Percentiles rank a stretch among this genome's conserved stretches.
These are phyloP conservation scores for Eupsilia transversa DNA, from an alignment of 2,888 invertebrate species.

Conservation along the genomic window DNA sequence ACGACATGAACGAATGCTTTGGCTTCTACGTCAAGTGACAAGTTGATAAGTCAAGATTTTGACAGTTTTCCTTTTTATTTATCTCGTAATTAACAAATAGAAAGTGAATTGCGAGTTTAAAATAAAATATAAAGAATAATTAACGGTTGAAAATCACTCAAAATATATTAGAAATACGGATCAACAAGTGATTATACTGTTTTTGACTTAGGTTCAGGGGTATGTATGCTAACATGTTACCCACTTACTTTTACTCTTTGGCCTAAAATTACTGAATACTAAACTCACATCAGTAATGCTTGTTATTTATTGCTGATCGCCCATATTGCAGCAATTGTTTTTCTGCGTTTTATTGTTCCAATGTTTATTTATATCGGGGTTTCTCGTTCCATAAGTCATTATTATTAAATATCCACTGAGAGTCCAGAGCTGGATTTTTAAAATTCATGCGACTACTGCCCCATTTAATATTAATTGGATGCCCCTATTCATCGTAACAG, in stretches of 20 bases:
- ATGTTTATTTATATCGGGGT: conserved; percentile 26
- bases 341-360: conserved; percentile 27
- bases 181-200: conserved; percentile 57
- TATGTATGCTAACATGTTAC: conserved; percentile 77
- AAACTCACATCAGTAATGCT: conserved; percentile 48
- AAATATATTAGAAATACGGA: conserved; percentile 43
- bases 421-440: conserved; percentile 25
- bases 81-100: conserved; percentile 73
- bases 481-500: conserved; percentile 20
- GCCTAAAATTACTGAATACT: conserved; percentile 67
- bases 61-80: conserved; percentile 77
- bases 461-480: conserved; percentile 36
- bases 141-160: conserved; percentile 26
- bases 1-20: conserved; percentile 25
- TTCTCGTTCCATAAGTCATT: conserved; percentile 31
- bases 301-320: conserved; percentile 47
- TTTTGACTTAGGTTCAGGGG: conserved; percentile 72
- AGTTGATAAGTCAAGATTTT: conserved; percentile 74
- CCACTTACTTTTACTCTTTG: conserved; percentile 80
- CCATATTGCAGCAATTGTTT: conserved; percentile 48
- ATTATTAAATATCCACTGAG: conserved; percentile 8
- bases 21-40: conserved; percentile 53
- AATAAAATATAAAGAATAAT: conserved; percentile 31
- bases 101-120: conserved; percentile 73
- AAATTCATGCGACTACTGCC: conserved; percentile 34